Conservation (phyloP, 2,888 invertebrate species). For the Drosophila vallismaia region DNA sequence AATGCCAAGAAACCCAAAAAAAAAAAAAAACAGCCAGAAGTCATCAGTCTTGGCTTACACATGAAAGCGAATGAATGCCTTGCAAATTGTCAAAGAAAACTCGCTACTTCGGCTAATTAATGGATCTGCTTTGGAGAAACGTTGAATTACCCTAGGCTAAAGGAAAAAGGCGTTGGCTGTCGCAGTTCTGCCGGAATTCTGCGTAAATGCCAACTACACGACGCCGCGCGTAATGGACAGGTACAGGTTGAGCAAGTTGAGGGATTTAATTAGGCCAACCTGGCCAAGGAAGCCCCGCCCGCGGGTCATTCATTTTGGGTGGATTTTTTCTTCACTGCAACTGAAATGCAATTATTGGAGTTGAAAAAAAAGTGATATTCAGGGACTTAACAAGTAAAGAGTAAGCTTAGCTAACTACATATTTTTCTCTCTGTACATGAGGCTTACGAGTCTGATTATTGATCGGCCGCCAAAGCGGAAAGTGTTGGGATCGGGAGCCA, state of each 20-base stretch:
- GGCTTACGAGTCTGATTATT: constrained; percentile 58
- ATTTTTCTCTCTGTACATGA: constrained; percentile 6
- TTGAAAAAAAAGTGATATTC: neutral
- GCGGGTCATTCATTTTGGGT: constrained; percentile 30
- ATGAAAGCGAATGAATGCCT: constrained; percentile 10
- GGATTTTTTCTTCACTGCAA: constrained; percentile 16
- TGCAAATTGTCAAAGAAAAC: constrained; percentile 51
- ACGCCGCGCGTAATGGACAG: constrained; percentile 56
- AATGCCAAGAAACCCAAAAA: too few species aligned
- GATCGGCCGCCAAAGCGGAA: constrained; percentile 49
- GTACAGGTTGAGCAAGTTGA: constrained; percentile 25
- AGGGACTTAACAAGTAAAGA: neutral
- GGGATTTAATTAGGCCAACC: constrained; percentile 52
- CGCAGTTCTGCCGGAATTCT: constrained; percentile 17
- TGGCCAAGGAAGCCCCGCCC: constrained; percentile 33
- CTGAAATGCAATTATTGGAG: constrained; percentile 60
- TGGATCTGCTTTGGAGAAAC: constrained; percentile 38
- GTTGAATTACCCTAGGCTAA: constrained; percentile 30
- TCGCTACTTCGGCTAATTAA: constrained; percentile 60
- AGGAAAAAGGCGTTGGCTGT: constrained; percentile 9
- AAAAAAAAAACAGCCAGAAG: constrained; percentile 6
- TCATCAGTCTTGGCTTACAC: constrained; percentile 18
- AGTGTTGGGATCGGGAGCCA: constrained; percentile 57
- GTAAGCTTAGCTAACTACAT: neutral
- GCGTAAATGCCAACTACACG: constrained; percentile 27